Evolutionary conservation across 2,888 invertebrate species (phyloP).

Genomic region (Lacanobia oleracea): DNA sequence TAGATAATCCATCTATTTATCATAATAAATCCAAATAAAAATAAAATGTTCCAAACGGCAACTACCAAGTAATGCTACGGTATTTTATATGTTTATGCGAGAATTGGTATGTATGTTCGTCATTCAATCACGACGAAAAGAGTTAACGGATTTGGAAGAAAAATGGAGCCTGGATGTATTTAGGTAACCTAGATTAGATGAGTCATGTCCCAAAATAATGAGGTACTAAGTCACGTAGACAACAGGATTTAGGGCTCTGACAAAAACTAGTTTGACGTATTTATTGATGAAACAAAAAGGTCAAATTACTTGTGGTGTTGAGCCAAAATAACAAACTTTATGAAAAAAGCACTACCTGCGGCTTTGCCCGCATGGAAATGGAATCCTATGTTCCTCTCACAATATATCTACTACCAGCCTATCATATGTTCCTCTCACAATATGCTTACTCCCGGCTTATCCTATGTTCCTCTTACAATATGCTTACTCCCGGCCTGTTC

Average conservation of each 20-base stretch:
- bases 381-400: too few relatives aligned
- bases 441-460: too few relatives aligned
- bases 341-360: background rate
- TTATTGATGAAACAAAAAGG: background rate
- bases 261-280: background rate
- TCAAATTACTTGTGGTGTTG: too few relatives aligned
- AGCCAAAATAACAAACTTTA: background rate
- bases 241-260: background rate
- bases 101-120: background rate
- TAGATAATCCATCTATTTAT: too few relatives aligned
- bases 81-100: background rate
- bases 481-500: too few relatives aligned
- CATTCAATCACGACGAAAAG: constrained; percentile 22
- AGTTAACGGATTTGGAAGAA: constrained; percentile 2
- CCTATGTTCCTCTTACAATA: too few relatives aligned
- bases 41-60: background rate
- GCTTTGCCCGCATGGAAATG: background rate
- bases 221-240: constrained; percentile 1
- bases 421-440: too few relatives aligned
- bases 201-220: constrained; percentile 9
- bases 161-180: background rate
- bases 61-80: background rate
- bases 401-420: too few relatives aligned
- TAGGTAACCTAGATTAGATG: background rate
- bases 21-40: too few relatives aligned